These are phyloP conservation scores for Clytia hemisphaerica DNA, from an alignment of 30 jellyfish, hydroid and myxozoan species.

Conservation along the genomic window DNA sequence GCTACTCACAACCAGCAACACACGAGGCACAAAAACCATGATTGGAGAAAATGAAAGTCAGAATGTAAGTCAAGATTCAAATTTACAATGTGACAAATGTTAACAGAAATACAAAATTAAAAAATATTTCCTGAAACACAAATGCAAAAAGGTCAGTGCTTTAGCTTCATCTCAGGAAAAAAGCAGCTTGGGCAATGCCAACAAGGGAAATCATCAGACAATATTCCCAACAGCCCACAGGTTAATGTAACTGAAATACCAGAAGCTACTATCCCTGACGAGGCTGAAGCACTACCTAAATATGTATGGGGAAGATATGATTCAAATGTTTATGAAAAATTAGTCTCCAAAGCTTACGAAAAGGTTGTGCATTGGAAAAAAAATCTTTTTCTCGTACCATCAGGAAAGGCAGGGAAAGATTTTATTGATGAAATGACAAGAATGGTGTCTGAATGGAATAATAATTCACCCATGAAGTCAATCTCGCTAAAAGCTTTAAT, in stretches of 20 bases:
- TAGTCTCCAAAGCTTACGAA: too few species aligned
- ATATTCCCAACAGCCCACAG: constrained; percentile 7
- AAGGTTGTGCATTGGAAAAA: too few species aligned
- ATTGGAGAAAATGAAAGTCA: too few species aligned
- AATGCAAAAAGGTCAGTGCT: not conserved
- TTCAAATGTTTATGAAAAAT: constrained; percentile 4
- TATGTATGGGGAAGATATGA: constrained; percentile 10
- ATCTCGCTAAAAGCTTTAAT: constrained; percentile 10
- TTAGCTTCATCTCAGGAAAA: not conserved
- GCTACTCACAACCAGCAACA: too few species aligned
- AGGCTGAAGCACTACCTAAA: too few species aligned
- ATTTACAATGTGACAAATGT: constrained; percentile 13
- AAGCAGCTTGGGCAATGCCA: constrained; percentile 4
- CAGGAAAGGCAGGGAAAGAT: too few species aligned
- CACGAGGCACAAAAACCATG: too few species aligned
- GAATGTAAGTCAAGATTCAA: too few species aligned
- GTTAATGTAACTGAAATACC: constrained; percentile 5
- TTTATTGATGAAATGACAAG: too few species aligned
- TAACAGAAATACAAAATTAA: not conserved
- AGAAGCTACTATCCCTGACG: not conserved
- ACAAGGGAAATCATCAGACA: constrained; percentile 1
- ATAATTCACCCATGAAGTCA: constrained; percentile 11
- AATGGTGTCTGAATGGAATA: constrained; percentile 5
- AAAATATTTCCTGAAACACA: constrained; percentile 8
- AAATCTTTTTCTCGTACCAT: constrained; percentile 5